Percentiles rank a stretch among this genome's conserved stretches.
These are phyloP conservation scores for Hybos culiciformis DNA, from an alignment of 2,888 invertebrate genomes.

Conservation along the genomic window DNA sequence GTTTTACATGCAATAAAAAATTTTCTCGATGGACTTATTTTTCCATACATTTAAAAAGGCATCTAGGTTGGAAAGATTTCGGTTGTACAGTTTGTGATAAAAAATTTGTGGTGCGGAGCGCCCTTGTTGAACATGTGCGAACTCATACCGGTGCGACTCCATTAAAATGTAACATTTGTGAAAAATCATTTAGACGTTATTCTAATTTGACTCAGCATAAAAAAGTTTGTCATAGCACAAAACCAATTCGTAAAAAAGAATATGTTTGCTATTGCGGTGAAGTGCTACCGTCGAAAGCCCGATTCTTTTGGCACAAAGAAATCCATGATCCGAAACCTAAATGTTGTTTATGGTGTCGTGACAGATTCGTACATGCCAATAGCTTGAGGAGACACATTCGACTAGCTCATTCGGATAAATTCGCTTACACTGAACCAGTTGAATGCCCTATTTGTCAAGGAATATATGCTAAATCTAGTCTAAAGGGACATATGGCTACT, in stretches of 20 bases:
- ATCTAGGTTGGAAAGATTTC: constrained; percentile 60
- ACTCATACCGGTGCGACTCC: constrained; percentile 70
- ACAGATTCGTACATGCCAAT: constrained; percentile 73
- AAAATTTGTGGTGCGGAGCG: constrained; percentile 68
- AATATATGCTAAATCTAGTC: constrained; percentile 62
- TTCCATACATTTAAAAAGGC: constrained; percentile 64
- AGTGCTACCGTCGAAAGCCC: constrained; percentile 69
- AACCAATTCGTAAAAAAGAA: constrained; percentile 56
- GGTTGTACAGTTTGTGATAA: constrained; percentile 67
- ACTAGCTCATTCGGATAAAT: constrained; percentile 63
- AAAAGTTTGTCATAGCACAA: constrained; percentile 59
- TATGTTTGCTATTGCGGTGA: constrained; percentile 68
- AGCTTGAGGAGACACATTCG: constrained; percentile 74
- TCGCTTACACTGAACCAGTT: constrained; percentile 47
- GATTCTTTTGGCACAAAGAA: constrained; percentile 74
- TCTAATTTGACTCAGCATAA: constrained; percentile 77
- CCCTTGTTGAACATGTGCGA: constrained; percentile 67
- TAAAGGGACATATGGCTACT: constrained; percentile 65
- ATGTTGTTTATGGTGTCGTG: constrained; percentile 71
- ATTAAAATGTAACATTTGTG: constrained; percentile 65
- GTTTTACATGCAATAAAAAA: constrained; percentile 66
- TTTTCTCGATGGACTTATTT: constrained; percentile 61
- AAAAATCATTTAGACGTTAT: constrained; percentile 65
- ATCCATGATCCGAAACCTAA: constrained; percentile 71
- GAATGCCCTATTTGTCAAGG: constrained; percentile 55